Conservation (phyloP, 2,888 invertebrate species). For the Ptycholaimellus sp. region DNA sequence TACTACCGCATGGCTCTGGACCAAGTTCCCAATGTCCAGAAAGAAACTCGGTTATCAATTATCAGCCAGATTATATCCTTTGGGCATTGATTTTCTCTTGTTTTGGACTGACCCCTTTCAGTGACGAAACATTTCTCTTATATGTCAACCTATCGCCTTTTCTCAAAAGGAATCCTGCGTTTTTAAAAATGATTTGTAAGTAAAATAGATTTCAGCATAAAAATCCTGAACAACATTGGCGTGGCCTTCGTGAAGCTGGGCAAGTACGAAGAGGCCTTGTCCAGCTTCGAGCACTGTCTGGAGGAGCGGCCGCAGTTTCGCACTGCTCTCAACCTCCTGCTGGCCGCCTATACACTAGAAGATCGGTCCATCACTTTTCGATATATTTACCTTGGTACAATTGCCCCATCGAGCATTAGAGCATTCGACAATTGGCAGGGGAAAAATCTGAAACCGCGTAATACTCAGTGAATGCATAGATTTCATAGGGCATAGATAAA, state of each 20-base stretch:
- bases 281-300: slow-evolving; percentile 92
- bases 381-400: too few species aligned
- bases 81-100: not conserved
- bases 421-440: too few species aligned
- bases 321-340: slow-evolving; percentile 57
- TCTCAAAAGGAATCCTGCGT: too few species aligned
- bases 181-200: not conserved
- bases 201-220: slow-evolving; percentile 33
- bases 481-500: too few species aligned
- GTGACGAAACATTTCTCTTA: not conserved
- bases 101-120: too few species aligned
- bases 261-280: slow-evolving; percentile 79
- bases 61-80: too few species aligned
- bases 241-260: slow-evolving; percentile 80
- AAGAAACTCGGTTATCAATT: slow-evolving; percentile 71
- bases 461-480: too few species aligned
- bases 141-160: not conserved
- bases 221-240: slow-evolving; percentile 93
- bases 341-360: slow-evolving; percentile 31
- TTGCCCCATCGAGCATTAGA: too few species aligned
- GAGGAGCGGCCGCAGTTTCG: slow-evolving; percentile 69
- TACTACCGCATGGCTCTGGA: slow-evolving; percentile 94
- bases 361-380: too few species aligned
- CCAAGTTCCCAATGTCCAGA: slow-evolving; percentile 68
- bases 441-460: too few species aligned